A percentile compares a stretch with the other conserved stretches of the same genome.
These are phyloP conservation scores for Schizaphis graminum DNA, from an alignment of 2,888 invertebrate genomes.

Conservation along the genomic window DNA sequence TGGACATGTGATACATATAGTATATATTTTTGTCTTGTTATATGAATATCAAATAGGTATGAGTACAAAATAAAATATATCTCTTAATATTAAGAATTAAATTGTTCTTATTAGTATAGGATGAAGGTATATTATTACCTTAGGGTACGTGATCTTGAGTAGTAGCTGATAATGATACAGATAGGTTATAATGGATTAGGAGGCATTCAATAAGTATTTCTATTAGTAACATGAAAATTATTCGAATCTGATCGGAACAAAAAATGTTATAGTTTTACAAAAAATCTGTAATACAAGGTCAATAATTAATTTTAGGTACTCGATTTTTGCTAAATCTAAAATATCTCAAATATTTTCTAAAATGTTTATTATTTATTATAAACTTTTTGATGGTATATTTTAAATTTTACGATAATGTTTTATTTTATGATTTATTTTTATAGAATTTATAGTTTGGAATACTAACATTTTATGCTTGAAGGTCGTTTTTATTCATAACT, in stretches of 20 bases:
- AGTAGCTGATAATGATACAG: background rate
- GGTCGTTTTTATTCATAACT: background rate
- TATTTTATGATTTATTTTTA: background rate
- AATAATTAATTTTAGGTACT: background rate
- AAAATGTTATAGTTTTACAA: background rate
- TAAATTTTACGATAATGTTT: background rate
- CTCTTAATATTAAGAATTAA: background rate
- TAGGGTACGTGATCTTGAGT: background rate
- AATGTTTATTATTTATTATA: background rate
- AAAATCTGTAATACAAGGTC: background rate
- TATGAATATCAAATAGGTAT: background rate
- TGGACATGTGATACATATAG: background rate
- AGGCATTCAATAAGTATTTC: background rate
- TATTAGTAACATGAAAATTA: background rate
- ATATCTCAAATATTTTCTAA: background rate
- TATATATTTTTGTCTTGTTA: background rate
- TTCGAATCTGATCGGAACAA: background rate
- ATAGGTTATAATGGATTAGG: background rate
- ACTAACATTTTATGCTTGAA: background rate
- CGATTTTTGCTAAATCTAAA: background rate
- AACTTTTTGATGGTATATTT: background rate
- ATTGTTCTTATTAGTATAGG: background rate
- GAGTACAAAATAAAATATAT: background rate
- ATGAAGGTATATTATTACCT: background rate
- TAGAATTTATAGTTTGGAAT: background rate